phyloP scores from a whole-genome alignment of 1,140 invertebrate species.

The Oscheius sp. region DNA sequence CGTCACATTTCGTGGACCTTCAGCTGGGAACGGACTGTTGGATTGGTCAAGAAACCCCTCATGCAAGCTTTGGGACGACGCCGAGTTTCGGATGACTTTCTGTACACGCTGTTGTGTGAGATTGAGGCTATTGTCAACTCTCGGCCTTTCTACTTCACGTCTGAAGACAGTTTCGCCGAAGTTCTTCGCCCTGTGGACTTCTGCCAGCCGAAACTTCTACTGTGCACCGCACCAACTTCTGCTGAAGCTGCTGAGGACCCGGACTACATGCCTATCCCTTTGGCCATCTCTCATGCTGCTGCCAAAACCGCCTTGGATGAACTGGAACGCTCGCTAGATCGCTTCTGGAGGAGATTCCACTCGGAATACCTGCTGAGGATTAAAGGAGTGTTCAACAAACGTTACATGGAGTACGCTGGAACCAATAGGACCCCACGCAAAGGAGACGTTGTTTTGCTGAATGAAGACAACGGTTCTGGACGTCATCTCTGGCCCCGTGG shows the following conservation, averaged over 20 bases:
- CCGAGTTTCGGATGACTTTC: conserved; percentile 29
- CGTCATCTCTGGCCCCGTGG: neutral
- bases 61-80: conserved; percentile 49
- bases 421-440: neutral
- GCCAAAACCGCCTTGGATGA: neutral
- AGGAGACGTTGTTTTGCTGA: neutral
- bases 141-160: conserved; percentile 22
- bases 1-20: too few species aligned
- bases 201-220: neutral
- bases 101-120: conserved; percentile 42
- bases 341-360: neutral
- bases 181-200: neutral
- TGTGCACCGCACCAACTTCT: neutral
- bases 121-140: conserved; percentile 37
- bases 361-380: neutral
- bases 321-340: neutral
- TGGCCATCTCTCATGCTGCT: neutral
- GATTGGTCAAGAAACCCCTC: conserved; percentile 44
- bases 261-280: neutral
- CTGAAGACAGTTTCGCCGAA: neutral
- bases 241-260: neutral
- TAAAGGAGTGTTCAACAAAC: neutral
- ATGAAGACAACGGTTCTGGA: too few species aligned
- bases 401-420: neutral
- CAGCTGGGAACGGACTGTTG: conserved; percentile 60